Base-by-base conservation (phyloP, 2,113 vertebrate species). In the Calyptommatus sinebrachiatus region DNA sequence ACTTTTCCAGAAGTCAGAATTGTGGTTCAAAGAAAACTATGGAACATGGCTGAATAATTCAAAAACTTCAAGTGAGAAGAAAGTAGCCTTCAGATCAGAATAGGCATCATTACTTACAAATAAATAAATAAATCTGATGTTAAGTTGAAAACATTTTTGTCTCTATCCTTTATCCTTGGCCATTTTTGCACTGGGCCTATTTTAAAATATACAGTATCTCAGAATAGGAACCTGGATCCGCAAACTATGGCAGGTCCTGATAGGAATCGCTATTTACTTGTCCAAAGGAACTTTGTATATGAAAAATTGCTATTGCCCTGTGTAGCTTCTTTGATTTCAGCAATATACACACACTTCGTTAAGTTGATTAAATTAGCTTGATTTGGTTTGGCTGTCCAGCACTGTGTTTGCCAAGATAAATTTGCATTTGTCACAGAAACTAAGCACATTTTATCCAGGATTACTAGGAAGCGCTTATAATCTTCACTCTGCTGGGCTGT, bases 281-380 rank as follows among this genome's bases (percentile, higher is more conserved):
- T 71, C 50, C 72, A 66, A 57, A 41, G 29, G 63, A 48, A 4
- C 12, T 12, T 83, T 87, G 20, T 72, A 41, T 79, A 48, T 24
- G 71, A 80, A 89, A 63, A 75, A 60, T 57, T 5, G 5, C 16
- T 11, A 12, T 16, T 31, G n/a, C 29, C 20, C 53, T 21, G 46
- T 77, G 12, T 50, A 77, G 71, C 57, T 71, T 76, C 84, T 50
- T 41, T 84, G 83, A 66, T 76, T 77, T 87, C 71, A 45, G 78
- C 77, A 90, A 46, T 71, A 73, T 83, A 84, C 35, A 70, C 83
- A 79, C 76, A 89, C 82, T 86, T 87, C 79, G 81, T 80, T 75
- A 82, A 16, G 61, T 77, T 88, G 85, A 87, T 87, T 80, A 89
- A 85, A 90, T 88, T 83, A 91, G 16, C 77, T 89, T 84, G 65